A percentile compares a stretch with the other conserved stretches of the same genome.
These are phyloP conservation scores for Andrena chrysosceles DNA, from an alignment of 2,888 invertebrate species.

Conservation along the genomic window DNA sequence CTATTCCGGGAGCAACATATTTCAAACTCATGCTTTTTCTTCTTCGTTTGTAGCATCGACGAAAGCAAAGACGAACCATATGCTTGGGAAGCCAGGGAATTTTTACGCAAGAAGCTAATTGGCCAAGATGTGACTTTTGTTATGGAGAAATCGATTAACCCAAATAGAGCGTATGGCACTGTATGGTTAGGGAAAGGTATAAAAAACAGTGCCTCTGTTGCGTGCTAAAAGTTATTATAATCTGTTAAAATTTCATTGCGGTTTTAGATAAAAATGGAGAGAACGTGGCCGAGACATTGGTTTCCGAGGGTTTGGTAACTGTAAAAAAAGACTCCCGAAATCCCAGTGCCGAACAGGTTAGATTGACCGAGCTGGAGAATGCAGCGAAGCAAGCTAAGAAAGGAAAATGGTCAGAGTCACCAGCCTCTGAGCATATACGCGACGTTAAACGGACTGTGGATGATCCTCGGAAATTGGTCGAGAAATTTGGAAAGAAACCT, in stretches of 20 bases:
- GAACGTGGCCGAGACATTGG: conserved; percentile 94
- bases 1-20: neutral
- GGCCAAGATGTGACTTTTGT: conserved; percentile 95
- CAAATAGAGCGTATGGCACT: conserved; percentile 94
- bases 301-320: conserved; percentile 95
- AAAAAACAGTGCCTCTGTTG: neutral
- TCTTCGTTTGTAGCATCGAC: conserved; percentile 77
- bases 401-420: conserved; percentile 90
- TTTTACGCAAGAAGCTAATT: conserved; percentile 95
- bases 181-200: conserved; percentile 94
- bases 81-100: conserved; percentile 99
- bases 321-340: conserved; percentile 89
- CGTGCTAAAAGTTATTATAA: conserved; percentile 6
- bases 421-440: conserved; percentile 90
- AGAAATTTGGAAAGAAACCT: conserved; percentile 94
- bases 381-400: conserved; percentile 94
- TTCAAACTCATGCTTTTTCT: conserved; percentile 3
- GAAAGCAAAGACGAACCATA: conserved; percentile 95
- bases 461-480: conserved; percentile 93
- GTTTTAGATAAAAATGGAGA: conserved; percentile 84
- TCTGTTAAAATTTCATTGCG: neutral
- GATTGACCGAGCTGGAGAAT: conserved; percentile 94
- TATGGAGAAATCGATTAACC: conserved; percentile 93
- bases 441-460: conserved; percentile 96
- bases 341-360: conserved; percentile 89